phyloP scores from a whole-genome alignment of 2,113 vertebrate species.

The Burhinus bistriatus region DNA sequence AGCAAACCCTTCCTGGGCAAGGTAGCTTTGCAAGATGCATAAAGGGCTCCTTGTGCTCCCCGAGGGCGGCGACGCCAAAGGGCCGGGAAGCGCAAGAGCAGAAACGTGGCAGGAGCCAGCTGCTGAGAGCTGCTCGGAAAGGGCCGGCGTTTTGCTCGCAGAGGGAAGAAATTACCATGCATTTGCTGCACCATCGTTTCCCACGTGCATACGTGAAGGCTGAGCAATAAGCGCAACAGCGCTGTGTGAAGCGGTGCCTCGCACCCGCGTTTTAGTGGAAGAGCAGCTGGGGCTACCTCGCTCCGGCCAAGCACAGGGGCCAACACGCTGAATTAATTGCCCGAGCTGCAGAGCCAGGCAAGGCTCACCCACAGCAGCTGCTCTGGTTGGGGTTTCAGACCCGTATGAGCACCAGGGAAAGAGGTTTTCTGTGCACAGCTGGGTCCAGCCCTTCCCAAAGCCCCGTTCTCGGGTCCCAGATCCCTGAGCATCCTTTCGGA shows the following conservation, averaged over 20 bases:
- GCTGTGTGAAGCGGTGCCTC: background rate
- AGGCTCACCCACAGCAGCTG: background rate
- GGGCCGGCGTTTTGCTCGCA: background rate
- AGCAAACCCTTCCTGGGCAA: conserved; percentile 28
- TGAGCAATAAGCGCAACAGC: background rate
- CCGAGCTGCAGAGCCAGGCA: background rate
- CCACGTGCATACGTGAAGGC: background rate
- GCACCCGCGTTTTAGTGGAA: background rate
- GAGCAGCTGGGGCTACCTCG: background rate
- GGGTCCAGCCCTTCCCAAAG: background rate
- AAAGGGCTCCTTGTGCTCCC: conserved; percentile 58
- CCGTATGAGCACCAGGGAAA: accelerated
- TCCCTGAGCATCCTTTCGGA: background rate
- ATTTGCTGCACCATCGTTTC: background rate
- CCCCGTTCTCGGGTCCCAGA: accelerated
- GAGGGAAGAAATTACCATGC: background rate
- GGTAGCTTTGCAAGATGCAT: conserved; percentile 1
- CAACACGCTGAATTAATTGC: background rate
- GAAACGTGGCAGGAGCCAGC: background rate
- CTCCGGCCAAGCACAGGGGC: background rate
- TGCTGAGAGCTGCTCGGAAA: background rate
- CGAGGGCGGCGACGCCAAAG: background rate
- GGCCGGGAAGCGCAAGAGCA: background rate
- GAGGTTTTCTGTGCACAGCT: background rate
- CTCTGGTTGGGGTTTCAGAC: background rate